A percentile compares a stretch with the other conserved stretches of the same genome.
Evolutionary conservation across 2,113 vertebrate species (phyloP).

Genomic region (Muntiacus muntjak): DNA sequence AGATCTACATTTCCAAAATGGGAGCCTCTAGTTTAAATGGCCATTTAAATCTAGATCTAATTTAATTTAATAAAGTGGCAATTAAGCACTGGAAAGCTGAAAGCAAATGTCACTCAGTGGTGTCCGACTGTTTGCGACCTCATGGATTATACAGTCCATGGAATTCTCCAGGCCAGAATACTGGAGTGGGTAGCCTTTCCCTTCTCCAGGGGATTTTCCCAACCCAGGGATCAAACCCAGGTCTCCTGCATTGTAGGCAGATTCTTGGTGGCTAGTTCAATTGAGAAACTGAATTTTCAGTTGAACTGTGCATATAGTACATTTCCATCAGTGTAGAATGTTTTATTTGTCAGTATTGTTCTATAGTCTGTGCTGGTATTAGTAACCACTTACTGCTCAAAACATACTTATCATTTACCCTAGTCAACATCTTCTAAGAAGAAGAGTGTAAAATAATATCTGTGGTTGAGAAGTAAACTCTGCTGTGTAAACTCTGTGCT

Average conservation of each 20-base stretch:
- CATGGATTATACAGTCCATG: not conserved
- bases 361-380: not conserved
- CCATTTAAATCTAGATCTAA: not conserved
- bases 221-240: not conserved
- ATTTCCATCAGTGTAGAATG: not conserved
- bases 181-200: not conserved
- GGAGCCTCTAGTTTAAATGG: not conserved
- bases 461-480: not conserved
- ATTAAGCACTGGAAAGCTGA: not conserved
- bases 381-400: not conserved
- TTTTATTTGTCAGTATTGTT: not conserved
- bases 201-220: not conserved
- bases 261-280: not conserved
- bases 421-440: not conserved
- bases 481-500: not conserved
- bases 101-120: fast-evolving
- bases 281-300: not conserved
- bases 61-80: not conserved
- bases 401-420: not conserved
- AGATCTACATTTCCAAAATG: not conserved
- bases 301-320: not conserved
- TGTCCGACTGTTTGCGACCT: not conserved
- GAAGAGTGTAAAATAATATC: not conserved
- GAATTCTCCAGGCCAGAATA: not conserved
- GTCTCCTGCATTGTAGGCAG: not conserved